Base-by-base conservation (phyloP, 1,140 invertebrate genomes). In the Drosophila navojoa region DNA sequence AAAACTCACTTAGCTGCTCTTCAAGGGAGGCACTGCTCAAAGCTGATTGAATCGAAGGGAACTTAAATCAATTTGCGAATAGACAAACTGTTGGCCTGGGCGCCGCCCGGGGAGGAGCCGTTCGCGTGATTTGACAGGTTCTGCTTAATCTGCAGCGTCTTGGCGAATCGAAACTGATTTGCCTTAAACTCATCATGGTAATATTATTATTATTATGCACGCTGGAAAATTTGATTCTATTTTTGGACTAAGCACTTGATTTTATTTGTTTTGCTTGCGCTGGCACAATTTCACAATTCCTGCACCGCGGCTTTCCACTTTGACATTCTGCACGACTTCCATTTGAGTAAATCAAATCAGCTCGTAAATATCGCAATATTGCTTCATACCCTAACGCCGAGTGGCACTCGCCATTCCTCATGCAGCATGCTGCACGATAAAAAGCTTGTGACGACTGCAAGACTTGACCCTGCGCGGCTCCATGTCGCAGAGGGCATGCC, bases 261-360 rank as follows among this genome's bases (percentile, higher is more conserved):
- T 69, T 54, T 72, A 32, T 66, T 54, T 44, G 42, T 42, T 45
- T 47, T 55, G 62, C 47, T 54, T 54, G 32, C 5, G 45, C 19
- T 71, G 35, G 53, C 45, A 61, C 76, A 85, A 5, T 85, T 80
- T 77, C 68, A 45, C 15, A 54, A 44, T 47, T 19, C 45, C 16
- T 22, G 40, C 19, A 22, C 27, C 66, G 27, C 27, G 19, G 19
- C 19, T 1, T 22, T 2, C 19, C 19, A 42, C 13, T 13, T 64
- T 47, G 76, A 53, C 67, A 63, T 70, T 63, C 35, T 66, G 35
- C 53, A 47, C 64, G 55, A 55, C 22, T 53, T 53, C 52, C 42
- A 71, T 81, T 85, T 77, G 75, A 76, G 82, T 81, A 87, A 87
- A 86, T 86, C 81, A 86, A 87, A 87, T 86, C 82, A 75, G 75